These are phyloP conservation scores for Peromyscus aztecus DNA, from an alignment of 2,797 vertebrate species.

Conservation along the genomic window DNA sequence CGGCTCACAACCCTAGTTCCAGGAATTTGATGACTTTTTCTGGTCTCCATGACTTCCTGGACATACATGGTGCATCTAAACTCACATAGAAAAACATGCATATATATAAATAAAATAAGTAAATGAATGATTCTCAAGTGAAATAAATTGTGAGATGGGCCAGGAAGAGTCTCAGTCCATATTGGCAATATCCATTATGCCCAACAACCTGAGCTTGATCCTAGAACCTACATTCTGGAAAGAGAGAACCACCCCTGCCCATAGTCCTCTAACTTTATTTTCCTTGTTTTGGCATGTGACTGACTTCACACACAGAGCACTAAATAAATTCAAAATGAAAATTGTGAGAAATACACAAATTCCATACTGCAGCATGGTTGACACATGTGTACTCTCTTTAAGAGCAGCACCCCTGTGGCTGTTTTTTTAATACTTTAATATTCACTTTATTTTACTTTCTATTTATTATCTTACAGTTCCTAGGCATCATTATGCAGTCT, in stretches of 20 bases:
- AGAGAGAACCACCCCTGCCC: background rate
- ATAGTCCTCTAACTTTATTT: background rate
- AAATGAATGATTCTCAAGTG: background rate
- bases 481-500: background rate
- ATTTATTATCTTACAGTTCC: background rate
- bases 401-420: background rate
- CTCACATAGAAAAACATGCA: background rate
- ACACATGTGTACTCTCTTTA: background rate
- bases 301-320: background rate
- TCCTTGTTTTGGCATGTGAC: background rate
- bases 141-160: background rate
- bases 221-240: background rate
- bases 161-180: background rate
- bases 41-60: background rate
- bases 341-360: background rate
- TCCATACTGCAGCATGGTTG: background rate
- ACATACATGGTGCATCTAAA: too few relatives aligned
- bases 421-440: background rate
- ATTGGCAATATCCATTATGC: too few relatives aligned
- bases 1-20: background rate
- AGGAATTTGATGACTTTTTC: rapidly evolving
- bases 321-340: background rate
- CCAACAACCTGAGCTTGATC: background rate
- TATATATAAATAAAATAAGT: background rate
- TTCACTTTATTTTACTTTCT: conserved; percentile 7